Base-by-base conservation (phyloP, 2,888 invertebrate genomes). In the Thymelicus lineola region DNA sequence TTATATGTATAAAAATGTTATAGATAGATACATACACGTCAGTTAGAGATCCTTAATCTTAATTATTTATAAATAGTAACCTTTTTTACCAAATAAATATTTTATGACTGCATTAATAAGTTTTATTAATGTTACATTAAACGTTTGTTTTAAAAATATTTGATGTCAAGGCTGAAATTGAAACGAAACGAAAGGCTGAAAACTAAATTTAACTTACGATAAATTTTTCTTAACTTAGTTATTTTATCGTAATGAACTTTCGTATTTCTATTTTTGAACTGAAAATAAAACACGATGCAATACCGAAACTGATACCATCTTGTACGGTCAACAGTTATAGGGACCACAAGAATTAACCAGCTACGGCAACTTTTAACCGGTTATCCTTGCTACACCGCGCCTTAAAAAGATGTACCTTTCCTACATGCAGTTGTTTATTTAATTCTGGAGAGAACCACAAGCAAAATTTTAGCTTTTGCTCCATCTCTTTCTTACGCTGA, bases 351-450 rank as follows among this genome's bases (percentile, higher is more conserved):
- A 63, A 58, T 50, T 58, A 57, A 35, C 55, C 55, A 14, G 55
- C 55, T 14, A 63, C 63, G 28, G 42, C 62, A 38, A 36, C 68
- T 68, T 71, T 74, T 71, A 76, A 86, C 85, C 87, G 86, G 86
- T 85, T 82, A 83, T 85, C 88, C 88, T 90, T 88, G 88, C 80
- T 76, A 75, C 66, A 69, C 42, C 60, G 46, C 57, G 55, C 62
- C 36, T 61, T 62, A 36, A 62, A 61, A 62, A 62, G 68, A 68
- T 62, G 46, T 62, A 46, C 45, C 67, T 68, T 68, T 62, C 36
- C 62, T 62, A 48, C 61, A 55, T 57, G 62, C 6, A 7, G 48
- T 38, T 68, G 68, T 57, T 62, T 68, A 68, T 68, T 62, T 68
- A 14, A 55, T 61, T 46, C 57, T n/a, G 46, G 17, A 48, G 57